phyloP scores from a whole-genome alignment of 2,113 vertebrate species.

The Mungos mungo region DNA sequence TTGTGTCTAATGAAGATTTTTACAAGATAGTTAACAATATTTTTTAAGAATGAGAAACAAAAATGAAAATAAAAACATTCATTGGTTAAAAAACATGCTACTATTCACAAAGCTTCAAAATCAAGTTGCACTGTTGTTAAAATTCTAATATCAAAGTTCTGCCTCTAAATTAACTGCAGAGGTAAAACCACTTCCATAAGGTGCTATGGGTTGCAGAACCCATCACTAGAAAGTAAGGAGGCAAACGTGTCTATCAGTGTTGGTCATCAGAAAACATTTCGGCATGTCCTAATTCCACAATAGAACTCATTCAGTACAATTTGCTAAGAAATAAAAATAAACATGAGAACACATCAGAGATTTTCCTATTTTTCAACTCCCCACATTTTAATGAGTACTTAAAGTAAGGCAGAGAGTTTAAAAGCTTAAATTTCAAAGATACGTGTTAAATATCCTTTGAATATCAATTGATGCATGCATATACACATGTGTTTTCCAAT shows the following conservation, averaged over 20 bases:
- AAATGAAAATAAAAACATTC: background rate
- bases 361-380: background rate
- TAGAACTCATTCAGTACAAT: background rate
- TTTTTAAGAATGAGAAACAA: background rate
- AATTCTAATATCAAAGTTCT: background rate
- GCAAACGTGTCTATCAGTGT: background rate
- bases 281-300: background rate
- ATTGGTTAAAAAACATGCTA: background rate
- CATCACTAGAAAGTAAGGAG: background rate
- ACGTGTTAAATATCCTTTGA: background rate
- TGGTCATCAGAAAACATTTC: background rate
- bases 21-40: background rate
- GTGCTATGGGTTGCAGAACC: accelerated
- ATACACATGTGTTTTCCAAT: background rate
- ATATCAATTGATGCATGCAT: background rate
- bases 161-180: background rate
- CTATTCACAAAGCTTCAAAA: background rate
- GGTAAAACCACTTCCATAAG: background rate
- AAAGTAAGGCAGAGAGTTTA: background rate
- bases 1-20: background rate
- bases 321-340: background rate
- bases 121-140: background rate
- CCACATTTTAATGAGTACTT: background rate
- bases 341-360: background rate
- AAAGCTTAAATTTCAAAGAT: background rate